phyloP scores from a whole-genome alignment of 1,140 invertebrate species.

The Melanaphis sacchari region DNA sequence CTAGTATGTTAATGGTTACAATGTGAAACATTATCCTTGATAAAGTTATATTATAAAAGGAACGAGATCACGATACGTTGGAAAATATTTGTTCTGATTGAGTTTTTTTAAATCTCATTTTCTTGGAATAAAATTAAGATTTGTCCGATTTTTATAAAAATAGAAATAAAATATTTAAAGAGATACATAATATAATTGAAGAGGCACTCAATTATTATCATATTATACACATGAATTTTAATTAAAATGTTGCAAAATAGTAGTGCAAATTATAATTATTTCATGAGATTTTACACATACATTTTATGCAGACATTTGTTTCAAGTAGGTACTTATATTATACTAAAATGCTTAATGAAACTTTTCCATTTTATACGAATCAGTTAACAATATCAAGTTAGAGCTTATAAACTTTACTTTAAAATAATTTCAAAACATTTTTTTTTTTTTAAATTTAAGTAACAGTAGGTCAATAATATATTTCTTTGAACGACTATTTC shows the following conservation, averaged over 20 bases:
- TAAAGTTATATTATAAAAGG: background rate
- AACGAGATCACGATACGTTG: background rate
- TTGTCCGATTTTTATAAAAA: background rate
- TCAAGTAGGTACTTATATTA: background rate
- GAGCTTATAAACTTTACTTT: background rate
- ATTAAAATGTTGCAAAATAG: background rate
- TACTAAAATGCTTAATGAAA: background rate
- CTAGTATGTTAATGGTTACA: background rate
- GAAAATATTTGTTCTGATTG: background rate
- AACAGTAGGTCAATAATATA: background rate
- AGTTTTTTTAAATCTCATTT: background rate
- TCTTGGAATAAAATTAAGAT: background rate
- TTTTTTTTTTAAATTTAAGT: background rate
- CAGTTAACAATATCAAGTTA: background rate
- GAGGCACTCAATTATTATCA: background rate
- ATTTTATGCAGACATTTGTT: too few species aligned
- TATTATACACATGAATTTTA: background rate
- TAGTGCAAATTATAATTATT: background rate
- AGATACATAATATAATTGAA: background rate
- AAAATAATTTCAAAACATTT: slow-evolving; percentile 1
- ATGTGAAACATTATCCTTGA: background rate
- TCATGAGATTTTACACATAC: background rate
- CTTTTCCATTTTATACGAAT: background rate
- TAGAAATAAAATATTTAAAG: background rate
- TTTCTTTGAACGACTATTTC: background rate